Evolutionary conservation across 30 jellyfish, hydroid and myxozoan species (phyloP), one percentile per base, ranked within the genome.

Genomic region (Haliclystus octoradiatus): DNA sequence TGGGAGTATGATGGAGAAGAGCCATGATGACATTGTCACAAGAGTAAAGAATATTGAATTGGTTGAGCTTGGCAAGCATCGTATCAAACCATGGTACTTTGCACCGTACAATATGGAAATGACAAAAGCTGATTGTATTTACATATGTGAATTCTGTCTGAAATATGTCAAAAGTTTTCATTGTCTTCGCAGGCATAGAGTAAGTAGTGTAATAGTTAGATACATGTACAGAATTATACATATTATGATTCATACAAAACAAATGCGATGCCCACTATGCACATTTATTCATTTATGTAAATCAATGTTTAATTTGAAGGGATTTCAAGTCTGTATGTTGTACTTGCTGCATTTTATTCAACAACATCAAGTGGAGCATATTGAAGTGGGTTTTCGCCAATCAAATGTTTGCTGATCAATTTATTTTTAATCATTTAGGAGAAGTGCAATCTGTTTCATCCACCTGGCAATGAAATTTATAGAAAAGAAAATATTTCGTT

Each of bases 381-480:
- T n/a, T n/a, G n/a, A n/a, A n/a, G n/a, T n/a, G n/a, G n/a, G n/a
- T n/a, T n/a, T n/a, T n/a, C n/a, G n/a, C n/a, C 13, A n/a, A 47
- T 47, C 60, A 9, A n/a, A 60, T 12, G 12, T 60, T 15, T 60
- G 23, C 23, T 15, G 13, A 60, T 2, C 61, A 27, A 26, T 15
- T 7, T 24, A 1, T n/a, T 12, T 5, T 14, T 22, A 64, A 1
- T 53, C 1, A 61, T 62, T 49, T 71, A 89, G 98, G 98, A 83
- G 49, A 92, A 92, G 35, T 92, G 99, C 79, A 79, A 52, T 26
- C 69, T 80, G 68, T 84, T 80, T 61, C 99, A 92, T 73, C 99
- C 99, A 23, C 99, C 99, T 71, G 99, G 99, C 2, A 92, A 83
- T 72, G 99, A 92, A 70, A 92, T 92, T 9, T 92, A 92, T 53